phyloP scores from a whole-genome alignment of 2,888 invertebrate genomes.

The Cantharis nigra region DNA sequence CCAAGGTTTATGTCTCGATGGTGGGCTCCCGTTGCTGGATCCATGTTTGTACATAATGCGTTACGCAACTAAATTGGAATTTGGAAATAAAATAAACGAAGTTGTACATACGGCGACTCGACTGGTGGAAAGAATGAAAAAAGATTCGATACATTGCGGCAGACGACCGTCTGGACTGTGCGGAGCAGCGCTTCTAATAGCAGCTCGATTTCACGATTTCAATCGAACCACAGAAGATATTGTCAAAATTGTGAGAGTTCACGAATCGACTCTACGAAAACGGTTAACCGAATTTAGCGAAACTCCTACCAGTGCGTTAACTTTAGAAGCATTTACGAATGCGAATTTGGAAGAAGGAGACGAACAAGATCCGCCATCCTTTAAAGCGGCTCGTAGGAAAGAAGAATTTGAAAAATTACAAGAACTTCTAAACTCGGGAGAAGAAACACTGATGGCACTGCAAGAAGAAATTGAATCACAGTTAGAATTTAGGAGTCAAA shows the following conservation, averaged over 20 bases:
- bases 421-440: conserved; percentile 50
- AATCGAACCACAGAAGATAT: conserved; percentile 85
- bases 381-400: conserved; percentile 85
- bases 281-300: conserved; percentile 93
- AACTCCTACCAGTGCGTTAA: conserved; percentile 92
- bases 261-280: conserved; percentile 90
- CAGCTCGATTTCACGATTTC: conserved; percentile 91
- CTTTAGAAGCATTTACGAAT: conserved; percentile 95
- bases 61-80: conserved; percentile 90
- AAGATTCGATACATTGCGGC: conserved; percentile 96
- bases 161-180: conserved; percentile 95
- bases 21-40: conserved; percentile 60
- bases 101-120: conserved; percentile 94
- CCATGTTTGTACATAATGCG: conserved; percentile 95
- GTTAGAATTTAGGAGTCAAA: conserved; percentile 68
- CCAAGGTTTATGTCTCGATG: conserved; percentile 83
- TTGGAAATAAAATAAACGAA: conserved; percentile 90
- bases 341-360: conserved; percentile 85
- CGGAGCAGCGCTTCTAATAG: conserved; percentile 95
- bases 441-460: conserved; percentile 70
- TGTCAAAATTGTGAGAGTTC: conserved; percentile 93
- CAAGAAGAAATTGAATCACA: conserved; percentile 85
- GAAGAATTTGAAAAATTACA: conserved; percentile 57
- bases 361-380: conserved; percentile 95
- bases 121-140: conserved; percentile 95